These are phyloP conservation scores for Eristalinus sepulchralis DNA, from an alignment of 2,888 invertebrate genomes.

Conservation along the genomic window DNA sequence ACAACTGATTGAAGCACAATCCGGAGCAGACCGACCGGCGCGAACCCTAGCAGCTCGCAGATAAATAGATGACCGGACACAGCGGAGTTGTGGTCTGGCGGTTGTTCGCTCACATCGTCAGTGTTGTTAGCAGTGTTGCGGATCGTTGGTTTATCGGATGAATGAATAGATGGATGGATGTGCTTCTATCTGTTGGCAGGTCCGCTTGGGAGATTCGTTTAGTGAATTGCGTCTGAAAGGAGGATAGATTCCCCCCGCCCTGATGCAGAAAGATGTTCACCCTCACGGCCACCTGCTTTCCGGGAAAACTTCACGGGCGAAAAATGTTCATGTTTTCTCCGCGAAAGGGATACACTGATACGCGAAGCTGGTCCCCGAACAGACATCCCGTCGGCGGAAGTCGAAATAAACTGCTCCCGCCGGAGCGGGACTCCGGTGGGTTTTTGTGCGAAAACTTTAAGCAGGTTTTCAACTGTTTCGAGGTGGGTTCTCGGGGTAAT, in stretches of 20 bases:
- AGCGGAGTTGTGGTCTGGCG: conserved; percentile 45
- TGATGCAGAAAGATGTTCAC: conserved; percentile 24
- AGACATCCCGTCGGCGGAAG: conserved; percentile 14
- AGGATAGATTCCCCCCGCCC: conserved; percentile 14
- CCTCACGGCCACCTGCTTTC: background rate
- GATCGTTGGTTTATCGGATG: conserved; percentile 68
- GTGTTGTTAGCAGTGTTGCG: conserved; percentile 45
- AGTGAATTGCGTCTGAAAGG: conserved; percentile 33
- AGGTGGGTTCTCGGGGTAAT: conserved; percentile 22
- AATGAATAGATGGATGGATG: conserved; percentile 64
- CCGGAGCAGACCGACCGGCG: conserved; percentile 52
- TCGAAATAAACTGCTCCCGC: conserved; percentile 41
- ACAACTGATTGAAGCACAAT: conserved; percentile 63
- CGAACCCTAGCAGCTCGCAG: conserved; percentile 47
- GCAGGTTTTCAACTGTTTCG: background rate
- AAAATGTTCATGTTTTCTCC: background rate
- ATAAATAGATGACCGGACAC: conserved; percentile 58
- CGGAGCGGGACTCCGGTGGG: background rate
- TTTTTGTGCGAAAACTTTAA: background rate
- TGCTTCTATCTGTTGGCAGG: conserved; percentile 55
- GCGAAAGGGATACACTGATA: conserved; percentile 11
- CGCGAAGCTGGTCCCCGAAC: conserved; percentile 1
- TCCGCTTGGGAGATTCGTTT: conserved; percentile 56
- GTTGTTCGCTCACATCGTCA: conserved; percentile 25
- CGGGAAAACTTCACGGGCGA: background rate